phyloP scores from a whole-genome alignment of 2,113 vertebrate genomes.

The Formicarius rufipectus region DNA sequence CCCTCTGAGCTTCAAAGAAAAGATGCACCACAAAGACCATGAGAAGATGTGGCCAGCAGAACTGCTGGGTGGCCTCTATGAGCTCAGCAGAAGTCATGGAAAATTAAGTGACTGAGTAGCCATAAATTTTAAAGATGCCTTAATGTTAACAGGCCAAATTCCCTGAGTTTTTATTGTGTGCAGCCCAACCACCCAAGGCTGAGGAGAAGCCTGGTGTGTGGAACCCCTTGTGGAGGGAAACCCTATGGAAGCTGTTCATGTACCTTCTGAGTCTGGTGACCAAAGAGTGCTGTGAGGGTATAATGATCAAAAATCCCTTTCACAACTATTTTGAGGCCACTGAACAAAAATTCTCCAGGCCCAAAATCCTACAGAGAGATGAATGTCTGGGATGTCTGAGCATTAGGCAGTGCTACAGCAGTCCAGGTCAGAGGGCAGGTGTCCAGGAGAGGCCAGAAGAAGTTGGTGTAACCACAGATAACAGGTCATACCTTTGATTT shows the following conservation, averaged over 20 bases:
- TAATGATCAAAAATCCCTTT: not conserved
- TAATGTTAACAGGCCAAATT: accelerated
- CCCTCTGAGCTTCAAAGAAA: not conserved
- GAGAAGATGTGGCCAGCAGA: not conserved
- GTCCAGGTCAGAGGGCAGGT: accelerated
- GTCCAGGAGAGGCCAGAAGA: not conserved
- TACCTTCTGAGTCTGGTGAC: not conserved
- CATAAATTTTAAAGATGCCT: not conserved
- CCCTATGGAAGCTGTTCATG: not conserved
- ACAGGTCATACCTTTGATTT: not conserved
- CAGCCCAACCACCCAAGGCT: not conserved
- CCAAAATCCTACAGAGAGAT: not conserved
- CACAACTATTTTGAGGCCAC: not conserved
- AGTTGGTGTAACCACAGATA: not conserved
- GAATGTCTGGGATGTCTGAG: not conserved
- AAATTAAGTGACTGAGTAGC: not conserved
- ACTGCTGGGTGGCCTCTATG: not conserved
- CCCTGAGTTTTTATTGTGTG: not conserved
- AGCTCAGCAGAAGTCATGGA: not conserved
- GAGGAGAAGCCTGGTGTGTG: not conserved
- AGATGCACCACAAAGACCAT: not conserved
- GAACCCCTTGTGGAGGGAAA: not conserved
- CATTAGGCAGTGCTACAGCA: not conserved
- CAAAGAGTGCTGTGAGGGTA: not conserved
- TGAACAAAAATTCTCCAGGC: not conserved